phyloP scores from a whole-genome alignment of 2,113 vertebrate genomes.

The Cryptotis parvus region DNA sequence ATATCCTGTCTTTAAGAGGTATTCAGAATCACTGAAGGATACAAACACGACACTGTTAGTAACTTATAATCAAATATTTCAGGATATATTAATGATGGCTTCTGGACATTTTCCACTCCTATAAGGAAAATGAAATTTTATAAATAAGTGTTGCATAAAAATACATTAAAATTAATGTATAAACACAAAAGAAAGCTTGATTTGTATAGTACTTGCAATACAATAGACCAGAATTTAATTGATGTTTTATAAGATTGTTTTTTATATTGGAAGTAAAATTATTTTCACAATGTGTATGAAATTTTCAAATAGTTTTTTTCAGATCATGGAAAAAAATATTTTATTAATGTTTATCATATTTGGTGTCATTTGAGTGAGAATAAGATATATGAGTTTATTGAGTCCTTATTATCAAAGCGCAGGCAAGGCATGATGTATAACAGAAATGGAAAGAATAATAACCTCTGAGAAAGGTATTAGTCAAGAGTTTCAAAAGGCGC shows the following conservation, averaged over 20 bases:
- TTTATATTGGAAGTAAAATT: constrained; percentile 34
- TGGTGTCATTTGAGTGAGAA: constrained; percentile 4
- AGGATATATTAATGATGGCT: constrained; percentile 51
- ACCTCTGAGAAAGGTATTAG: constrained; percentile 21
- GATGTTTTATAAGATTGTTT: constrained; percentile 46
- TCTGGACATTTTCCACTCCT: constrained; percentile 22
- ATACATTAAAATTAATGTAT: constrained; percentile 43
- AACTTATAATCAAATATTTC: constrained; percentile 62
- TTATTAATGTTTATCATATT: constrained; percentile 49
- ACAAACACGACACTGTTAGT: constrained; percentile 7
- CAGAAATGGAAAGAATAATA: constrained; percentile 39
- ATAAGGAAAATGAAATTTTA: neutral
- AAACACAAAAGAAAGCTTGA: constrained; percentile 20
- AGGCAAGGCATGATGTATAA: constrained; percentile 15
- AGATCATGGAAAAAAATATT: neutral
- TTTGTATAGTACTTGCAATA: neutral
- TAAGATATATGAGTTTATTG: constrained; percentile 50
- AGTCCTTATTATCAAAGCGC: constrained; percentile 48
- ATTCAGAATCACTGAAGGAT: constrained; percentile 46
- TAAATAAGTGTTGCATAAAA: constrained; percentile 31
- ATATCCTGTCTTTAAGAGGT: constrained; percentile 68
- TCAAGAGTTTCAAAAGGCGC: constrained; percentile 52
- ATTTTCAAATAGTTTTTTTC: constrained; percentile 40
- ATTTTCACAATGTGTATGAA: constrained; percentile 14
- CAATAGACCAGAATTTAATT: constrained; percentile 50